A percentile compares a stretch with the other conserved stretches of the same genome.
These are phyloP conservation scores for Pogoniulus pusillus DNA, from an alignment of 2,797 vertebrate genomes.

Conservation along the genomic window DNA sequence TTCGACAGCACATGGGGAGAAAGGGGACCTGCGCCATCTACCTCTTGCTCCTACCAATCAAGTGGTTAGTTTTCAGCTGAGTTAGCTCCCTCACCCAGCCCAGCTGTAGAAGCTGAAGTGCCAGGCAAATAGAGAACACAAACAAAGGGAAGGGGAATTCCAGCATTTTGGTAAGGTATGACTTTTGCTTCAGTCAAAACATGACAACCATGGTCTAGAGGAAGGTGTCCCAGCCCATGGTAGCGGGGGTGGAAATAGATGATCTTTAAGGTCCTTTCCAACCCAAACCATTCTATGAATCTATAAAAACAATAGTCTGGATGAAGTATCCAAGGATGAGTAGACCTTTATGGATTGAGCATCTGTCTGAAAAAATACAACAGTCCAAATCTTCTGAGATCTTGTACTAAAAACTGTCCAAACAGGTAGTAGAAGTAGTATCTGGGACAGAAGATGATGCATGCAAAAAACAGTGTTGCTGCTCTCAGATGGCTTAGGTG, in stretches of 20 bases:
- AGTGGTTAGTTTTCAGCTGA: background rate
- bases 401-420: background rate
- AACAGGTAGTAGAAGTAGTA: background rate
- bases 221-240: no score
- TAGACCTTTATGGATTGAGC: background rate
- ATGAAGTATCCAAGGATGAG: background rate
- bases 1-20: background rate
- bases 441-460: background rate
- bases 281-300: no score
- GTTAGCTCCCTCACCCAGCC: background rate
- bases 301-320: background rate
- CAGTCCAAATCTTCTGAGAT: background rate
- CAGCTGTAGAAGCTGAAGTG: background rate
- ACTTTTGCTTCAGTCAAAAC: background rate
- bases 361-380: background rate
- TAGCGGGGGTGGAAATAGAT: no score
- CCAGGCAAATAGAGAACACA: background rate
- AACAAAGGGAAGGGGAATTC: background rate
- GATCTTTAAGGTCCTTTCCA: no score
- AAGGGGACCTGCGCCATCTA: background rate
- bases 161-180: background rate
- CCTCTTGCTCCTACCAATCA: background rate
- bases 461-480: background rate
- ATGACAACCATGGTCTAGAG: background rate
- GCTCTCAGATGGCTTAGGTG: background rate